phyloP scores from a whole-genome alignment of 2,797 vertebrate genomes.

The Euphonia xanthogaster region DNA sequence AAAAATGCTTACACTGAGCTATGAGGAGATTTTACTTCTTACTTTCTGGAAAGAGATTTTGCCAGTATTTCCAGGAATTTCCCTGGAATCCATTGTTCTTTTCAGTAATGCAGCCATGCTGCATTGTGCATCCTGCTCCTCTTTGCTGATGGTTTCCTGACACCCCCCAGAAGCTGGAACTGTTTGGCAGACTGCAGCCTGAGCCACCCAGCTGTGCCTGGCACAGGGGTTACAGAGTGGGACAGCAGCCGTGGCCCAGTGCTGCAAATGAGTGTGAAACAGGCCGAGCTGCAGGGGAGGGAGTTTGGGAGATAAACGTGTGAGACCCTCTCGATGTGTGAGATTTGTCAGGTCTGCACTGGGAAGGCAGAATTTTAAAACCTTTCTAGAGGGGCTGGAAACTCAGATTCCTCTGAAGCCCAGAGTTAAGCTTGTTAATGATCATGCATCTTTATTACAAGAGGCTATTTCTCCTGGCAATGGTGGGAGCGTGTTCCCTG shows the following conservation, averaged over 20 bases:
- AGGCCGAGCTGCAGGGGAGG: not conserved
- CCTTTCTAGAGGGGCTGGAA: constrained; percentile 29
- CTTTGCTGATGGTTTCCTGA: not conserved
- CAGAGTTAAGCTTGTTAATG: constrained; percentile 17
- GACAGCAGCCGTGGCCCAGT: not conserved
- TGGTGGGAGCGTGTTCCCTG: not conserved
- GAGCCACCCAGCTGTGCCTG: not conserved
- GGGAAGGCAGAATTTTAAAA: constrained; percentile 22
- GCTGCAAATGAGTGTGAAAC: not conserved
- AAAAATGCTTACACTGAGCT: not conserved
- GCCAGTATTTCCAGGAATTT: not conserved
- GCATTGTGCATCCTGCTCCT: not conserved
- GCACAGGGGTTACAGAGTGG: not conserved
- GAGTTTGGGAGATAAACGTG: not conserved
- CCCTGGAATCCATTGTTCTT: not conserved
- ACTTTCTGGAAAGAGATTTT: not conserved
- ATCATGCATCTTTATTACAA: constrained; percentile 21
- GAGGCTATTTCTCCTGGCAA: not conserved
- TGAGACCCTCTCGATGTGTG: not conserved
- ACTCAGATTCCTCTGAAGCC: not conserved
- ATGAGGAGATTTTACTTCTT: not conserved
- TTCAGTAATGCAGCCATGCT: not conserved
- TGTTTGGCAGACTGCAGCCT: not conserved
- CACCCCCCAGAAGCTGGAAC: not conserved
- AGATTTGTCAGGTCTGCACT: not conserved